Evolutionary conservation across 2,888 invertebrate species (phyloP), one percentile per base, ranked within the genome.

Genomic region (Trachelus iudaicus): DNA sequence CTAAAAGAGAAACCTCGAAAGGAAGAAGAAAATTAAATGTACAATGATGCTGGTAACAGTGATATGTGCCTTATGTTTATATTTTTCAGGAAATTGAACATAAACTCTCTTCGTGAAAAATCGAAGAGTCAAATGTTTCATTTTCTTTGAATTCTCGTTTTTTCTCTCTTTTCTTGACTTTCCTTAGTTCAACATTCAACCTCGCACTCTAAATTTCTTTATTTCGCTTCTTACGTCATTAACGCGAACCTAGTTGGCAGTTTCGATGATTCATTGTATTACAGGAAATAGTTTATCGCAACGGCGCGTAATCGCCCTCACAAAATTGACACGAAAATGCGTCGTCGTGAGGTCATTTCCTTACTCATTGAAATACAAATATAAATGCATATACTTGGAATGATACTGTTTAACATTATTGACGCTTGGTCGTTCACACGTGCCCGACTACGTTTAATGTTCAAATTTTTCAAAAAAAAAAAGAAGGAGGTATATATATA

Each of bases 361-460:
- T 56, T 79, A 76, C 69, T 79, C 75, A 23, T 82, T 83, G 76
- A 78, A 79, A 82, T 84, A 84, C 81, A 83, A 86, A 82, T 56
- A 81, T 89, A 89, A 89, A 88, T 88, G 88, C 89, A 85, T 87
- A 85, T 83, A 85, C 86, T 86, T 88, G 89, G 89, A 89, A 89
- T 89, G 88, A 86, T 87, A 85, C 84, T 83, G 85, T 75, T 79
- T 77, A 73, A 31, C 69, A 33, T 75, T 77, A n/a, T 31, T 23
- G 33, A 73, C 30, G 69, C 68, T 73, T 34, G 56, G 56, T 9
- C 56, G 56, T 2, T 56, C 9, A 23, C 23, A 56, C 23, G 56
- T 56, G 56, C 23, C 23, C 23, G 56, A 56, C 23, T 56, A 23
- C 56, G 23, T 56, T 56, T 23, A 56, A 23, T 56, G 23, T 23